A percentile compares a stretch with the other conserved stretches of the same genome.
Conservation (phyloP, 2,113 vertebrate genomes). For the Oryzias woworae region DNA sequence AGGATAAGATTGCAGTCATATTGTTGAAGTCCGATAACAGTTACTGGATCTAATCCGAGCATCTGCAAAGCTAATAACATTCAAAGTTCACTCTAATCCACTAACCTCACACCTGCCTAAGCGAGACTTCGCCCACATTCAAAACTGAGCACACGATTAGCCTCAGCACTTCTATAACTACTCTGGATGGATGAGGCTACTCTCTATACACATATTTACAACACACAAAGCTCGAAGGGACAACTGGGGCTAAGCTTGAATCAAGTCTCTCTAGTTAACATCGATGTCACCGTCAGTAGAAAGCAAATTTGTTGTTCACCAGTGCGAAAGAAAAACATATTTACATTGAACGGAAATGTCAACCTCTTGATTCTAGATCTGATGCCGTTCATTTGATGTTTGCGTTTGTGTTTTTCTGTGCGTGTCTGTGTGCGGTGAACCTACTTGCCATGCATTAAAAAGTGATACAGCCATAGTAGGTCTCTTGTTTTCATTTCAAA, state of each 20-base stretch:
- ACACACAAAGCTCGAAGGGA: constrained; percentile 61
- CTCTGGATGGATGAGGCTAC: constrained; percentile 65
- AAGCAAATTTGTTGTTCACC: constrained; percentile 68
- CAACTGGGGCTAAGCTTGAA: constrained; percentile 58
- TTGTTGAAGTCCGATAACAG: constrained; percentile 30
- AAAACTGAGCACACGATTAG: constrained; percentile 23
- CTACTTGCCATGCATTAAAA: constrained; percentile 79
- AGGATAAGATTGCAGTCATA: constrained; percentile 28
- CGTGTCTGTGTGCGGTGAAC: constrained; percentile 72
- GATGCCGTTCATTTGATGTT: constrained; percentile 60
- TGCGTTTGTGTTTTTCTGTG: constrained; percentile 59
- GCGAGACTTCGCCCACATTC: constrained; percentile 1
- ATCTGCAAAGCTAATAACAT: constrained; percentile 32
- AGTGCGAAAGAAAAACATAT: constrained; percentile 74
- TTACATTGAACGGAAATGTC: constrained; percentile 65
- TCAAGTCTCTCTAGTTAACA: constrained; percentile 67
- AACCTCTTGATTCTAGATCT: constrained; percentile 56
- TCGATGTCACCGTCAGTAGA: constrained; percentile 68
- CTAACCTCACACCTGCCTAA: constrained; percentile 13
- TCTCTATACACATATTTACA: constrained; percentile 78
- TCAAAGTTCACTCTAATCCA: constrained; percentile 34
- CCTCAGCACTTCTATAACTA: constrained; percentile 41
- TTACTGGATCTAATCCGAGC: constrained; percentile 23
- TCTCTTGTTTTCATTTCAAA: constrained; percentile 66
- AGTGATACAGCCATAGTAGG: constrained; percentile 73